phyloP scores from a whole-genome alignment of 64 coral and sea anemone genomes.

The Montipora sp. region DNA sequence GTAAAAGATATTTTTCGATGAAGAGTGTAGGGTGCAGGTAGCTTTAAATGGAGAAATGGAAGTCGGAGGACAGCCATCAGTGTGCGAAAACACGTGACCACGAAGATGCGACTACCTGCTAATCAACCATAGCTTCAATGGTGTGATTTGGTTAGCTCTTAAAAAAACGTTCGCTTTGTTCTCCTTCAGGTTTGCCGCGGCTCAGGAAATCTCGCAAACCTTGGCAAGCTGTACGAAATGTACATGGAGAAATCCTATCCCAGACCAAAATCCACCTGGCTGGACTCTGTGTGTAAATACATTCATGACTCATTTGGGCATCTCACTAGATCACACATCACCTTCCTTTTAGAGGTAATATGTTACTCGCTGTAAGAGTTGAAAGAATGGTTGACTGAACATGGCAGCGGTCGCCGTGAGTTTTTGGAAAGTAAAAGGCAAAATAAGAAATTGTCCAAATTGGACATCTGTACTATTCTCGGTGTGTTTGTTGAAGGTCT shows the following conservation, averaged over 20 bases:
- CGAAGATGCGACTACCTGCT: not conserved
- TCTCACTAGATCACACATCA: constrained; percentile 75
- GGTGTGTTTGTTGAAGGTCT: no score
- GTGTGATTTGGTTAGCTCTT: not conserved
- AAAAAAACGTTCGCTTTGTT: not conserved
- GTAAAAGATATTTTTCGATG: no score
- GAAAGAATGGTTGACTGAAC: not conserved
- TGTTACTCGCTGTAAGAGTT: not conserved
- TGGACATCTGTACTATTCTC: no score
- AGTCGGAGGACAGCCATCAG: not conserved
- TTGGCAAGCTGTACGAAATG: constrained; percentile 92
- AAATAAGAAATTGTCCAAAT: no score
- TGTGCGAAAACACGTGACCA: no score
- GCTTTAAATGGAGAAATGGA: not conserved
- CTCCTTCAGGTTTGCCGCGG: constrained; percentile 74
- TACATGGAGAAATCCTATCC: constrained; percentile 85
- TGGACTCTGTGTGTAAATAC: constrained; percentile 89
- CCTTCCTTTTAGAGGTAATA: constrained; percentile 90
- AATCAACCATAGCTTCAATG: not conserved
- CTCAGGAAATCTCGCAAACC: constrained; percentile 55
- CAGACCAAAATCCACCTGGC: constrained; percentile 76
- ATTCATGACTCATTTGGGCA: constrained; percentile 86
- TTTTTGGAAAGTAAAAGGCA: no score
- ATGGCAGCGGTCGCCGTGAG: not conserved
- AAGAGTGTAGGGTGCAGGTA: no score